Percentiles rank a stretch among this genome's conserved stretches.
Evolutionary conservation across 1,140 invertebrate species (phyloP).

Genomic region (Gonatopus flavifemur): DNA sequence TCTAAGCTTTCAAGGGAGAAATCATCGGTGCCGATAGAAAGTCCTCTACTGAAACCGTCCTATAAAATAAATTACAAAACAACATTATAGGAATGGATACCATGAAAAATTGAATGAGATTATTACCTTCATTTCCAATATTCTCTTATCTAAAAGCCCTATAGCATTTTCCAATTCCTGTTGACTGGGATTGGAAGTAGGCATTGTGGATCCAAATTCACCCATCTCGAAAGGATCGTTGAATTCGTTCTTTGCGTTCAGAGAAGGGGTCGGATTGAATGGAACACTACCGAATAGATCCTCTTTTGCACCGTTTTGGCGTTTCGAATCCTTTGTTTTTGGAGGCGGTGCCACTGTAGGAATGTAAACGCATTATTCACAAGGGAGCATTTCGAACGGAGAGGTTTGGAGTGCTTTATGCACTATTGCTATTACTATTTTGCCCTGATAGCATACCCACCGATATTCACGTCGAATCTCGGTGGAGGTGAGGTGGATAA

Average conservation of each 20-base stretch:
- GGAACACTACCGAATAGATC: constrained; percentile 64
- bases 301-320: constrained; percentile 59
- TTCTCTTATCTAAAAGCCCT: constrained; percentile 75
- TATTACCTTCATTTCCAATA: constrained; percentile 79
- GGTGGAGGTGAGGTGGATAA: too few species aligned
- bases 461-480: too few species aligned
- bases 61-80: constrained; percentile 62
- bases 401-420: too few species aligned
- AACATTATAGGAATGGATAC: neutral
- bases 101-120: neutral
- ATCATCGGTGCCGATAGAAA: constrained; percentile 79
- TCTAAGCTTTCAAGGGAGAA: constrained; percentile 85
- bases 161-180: constrained; percentile 71
- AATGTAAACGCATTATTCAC: too few species aligned
- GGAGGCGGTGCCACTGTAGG: constrained; percentile 77
- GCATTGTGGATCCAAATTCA: constrained; percentile 64
- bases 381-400: too few species aligned
- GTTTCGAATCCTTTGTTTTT: constrained; percentile 72
- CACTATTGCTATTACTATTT: too few species aligned
- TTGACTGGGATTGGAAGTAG: constrained; percentile 52
- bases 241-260: constrained; percentile 50
- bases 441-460: too few species aligned
- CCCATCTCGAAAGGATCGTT: constrained; percentile 78
- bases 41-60: constrained; percentile 81
- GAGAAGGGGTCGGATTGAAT: constrained; percentile 58